Evolutionary conservation across 1,140 invertebrate species (phyloP).

Genomic region (Scaptomyza graminum): DNA sequence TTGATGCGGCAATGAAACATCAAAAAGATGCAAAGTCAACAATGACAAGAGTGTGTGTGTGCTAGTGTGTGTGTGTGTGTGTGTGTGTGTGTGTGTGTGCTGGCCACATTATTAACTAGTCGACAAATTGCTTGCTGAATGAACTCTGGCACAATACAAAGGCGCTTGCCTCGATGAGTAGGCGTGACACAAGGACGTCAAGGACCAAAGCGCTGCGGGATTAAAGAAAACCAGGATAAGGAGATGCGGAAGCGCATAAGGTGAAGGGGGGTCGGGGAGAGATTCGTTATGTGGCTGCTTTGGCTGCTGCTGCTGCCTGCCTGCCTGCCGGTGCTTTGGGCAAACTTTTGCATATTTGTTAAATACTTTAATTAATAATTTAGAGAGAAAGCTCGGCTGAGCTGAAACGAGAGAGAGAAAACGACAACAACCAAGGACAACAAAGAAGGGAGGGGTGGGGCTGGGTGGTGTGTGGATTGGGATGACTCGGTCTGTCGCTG

Average conservation of each 20-base stretch:
- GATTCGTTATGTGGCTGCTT: slow-evolving; percentile 27
- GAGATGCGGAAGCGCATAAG: not conserved
- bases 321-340: slow-evolving; percentile 34
- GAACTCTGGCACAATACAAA: slow-evolving; percentile 52
- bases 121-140: slow-evolving; percentile 56
- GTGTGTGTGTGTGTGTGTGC: slow-evolving; percentile 3
- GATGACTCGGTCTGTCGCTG: slow-evolving; percentile 23
- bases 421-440: not conserved
- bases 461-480: not conserved
- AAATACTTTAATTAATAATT: slow-evolving; percentile 82
- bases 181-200: slow-evolving; percentile 36
- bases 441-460: not conserved
- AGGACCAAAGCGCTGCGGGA: slow-evolving; percentile 12
- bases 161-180: slow-evolving; percentile 12
- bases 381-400: slow-evolving; percentile 47
- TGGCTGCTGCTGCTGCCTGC: not conserved
- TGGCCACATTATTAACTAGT: slow-evolving; percentile 76
- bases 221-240: not conserved
- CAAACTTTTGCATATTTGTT: slow-evolving; percentile 79
- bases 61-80: not conserved
- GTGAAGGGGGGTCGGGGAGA: not conserved
- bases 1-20: slow-evolving; percentile 69
- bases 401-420: slow-evolving; percentile 7
- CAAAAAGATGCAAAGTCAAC: slow-evolving; percentile 75
- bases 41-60: slow-evolving; percentile 19